Evolutionary conservation across 2,797 vertebrate species (phyloP).

Genomic region (Acrocephalus scirpaceus): DNA sequence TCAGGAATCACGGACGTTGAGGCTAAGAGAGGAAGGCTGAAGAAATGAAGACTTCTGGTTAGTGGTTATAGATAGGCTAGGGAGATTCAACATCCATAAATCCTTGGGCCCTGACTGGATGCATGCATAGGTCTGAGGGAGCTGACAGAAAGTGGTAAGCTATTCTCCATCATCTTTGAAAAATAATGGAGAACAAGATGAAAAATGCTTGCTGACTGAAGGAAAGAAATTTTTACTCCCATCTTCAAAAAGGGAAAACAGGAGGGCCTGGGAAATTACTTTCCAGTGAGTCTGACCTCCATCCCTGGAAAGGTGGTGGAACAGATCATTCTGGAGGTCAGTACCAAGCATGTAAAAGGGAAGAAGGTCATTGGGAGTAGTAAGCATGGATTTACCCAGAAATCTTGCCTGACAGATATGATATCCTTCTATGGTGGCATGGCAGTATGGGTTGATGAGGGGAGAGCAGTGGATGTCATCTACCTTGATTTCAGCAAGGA

Average conservation of each 20-base stretch:
- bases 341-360: not conserved
- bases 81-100: not conserved
- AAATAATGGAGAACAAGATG: not conserved
- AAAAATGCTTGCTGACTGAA: not conserved
- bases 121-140: not conserved
- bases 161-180: not conserved
- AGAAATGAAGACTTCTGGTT: not conserved
- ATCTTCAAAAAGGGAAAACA: not conserved
- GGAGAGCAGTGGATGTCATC: not conserved
- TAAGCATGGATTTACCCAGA: not conserved
- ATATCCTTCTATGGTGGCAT: not conserved
- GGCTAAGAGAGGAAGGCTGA: not conserved
- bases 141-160: not conserved
- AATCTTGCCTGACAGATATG: not conserved
- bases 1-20: accelerated
- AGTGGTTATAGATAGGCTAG: not conserved
- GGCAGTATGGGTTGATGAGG: not conserved
- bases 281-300: too few relatives aligned
- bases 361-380: not conserved
- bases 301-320: not conserved
- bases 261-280: not conserved
- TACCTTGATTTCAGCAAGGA: not conserved
- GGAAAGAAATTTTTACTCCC: not conserved
- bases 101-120: too few relatives aligned
- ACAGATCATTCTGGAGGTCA: not conserved